Percentiles rank a stretch among this genome's conserved stretches.
Conservation (phyloP, 1,140 invertebrate genomes). For the Brachionus angularis region DNA sequence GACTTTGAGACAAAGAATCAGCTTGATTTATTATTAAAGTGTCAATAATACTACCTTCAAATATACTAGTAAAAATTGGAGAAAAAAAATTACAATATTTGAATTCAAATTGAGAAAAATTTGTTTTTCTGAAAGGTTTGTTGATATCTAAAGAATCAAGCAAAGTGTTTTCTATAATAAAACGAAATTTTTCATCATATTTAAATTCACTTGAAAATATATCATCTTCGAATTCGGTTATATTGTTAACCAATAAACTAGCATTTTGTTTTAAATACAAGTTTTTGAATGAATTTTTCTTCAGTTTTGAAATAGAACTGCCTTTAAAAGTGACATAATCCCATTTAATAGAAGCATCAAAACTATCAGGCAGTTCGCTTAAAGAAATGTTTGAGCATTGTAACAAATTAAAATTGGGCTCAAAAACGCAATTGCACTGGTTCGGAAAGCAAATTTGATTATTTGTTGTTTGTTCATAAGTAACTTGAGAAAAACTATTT, state of each 20-base stretch:
- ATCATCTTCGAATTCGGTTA: background rate
- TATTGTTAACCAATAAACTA: background rate
- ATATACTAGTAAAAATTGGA: background rate
- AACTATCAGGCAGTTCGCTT: background rate
- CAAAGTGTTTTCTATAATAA: background rate
- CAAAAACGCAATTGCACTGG: slow-evolving; percentile 5
- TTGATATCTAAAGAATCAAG: background rate
- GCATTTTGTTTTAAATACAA: background rate
- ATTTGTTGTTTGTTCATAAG: background rate
- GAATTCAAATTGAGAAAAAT: slow-evolving; percentile 22
- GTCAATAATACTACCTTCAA: slow-evolving; percentile 13
- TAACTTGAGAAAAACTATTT: background rate
- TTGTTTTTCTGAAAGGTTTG: background rate
- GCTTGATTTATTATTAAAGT: background rate
- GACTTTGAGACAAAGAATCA: background rate
- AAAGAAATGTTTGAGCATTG: background rate
- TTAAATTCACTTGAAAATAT: background rate
- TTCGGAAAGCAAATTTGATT: background rate
- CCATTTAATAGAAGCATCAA: background rate
- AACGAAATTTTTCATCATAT: background rate
- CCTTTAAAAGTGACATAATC: slow-evolving; percentile 27
- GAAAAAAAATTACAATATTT: background rate
- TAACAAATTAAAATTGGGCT: background rate
- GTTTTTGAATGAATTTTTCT: background rate
- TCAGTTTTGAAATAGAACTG: slow-evolving; percentile 21